These are phyloP conservation scores for Mongoloraphidia duomilia DNA, from an alignment of 2,888 invertebrate species.

Conservation along the genomic window DNA sequence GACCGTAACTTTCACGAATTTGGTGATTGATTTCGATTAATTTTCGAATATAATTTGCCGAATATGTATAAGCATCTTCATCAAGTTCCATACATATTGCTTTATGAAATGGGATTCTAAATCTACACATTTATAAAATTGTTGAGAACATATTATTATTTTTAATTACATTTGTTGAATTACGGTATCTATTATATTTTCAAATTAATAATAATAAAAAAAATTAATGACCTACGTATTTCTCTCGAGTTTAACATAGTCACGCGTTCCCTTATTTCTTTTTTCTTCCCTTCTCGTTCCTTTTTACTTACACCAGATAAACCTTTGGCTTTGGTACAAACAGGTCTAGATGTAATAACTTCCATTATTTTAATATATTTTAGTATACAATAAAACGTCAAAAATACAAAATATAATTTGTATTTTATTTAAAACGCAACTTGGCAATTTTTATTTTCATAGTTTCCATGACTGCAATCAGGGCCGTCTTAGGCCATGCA, in stretches of 20 bases:
- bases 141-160: no score
- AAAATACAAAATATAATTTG: background rate
- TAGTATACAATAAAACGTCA: background rate
- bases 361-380: background rate
- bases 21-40: slow-evolving; percentile 40
- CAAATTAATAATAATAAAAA: background rate
- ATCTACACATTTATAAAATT: slow-evolving; percentile 23
- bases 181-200: background rate
- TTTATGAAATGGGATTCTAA: slow-evolving; percentile 35
- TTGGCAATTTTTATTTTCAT: no score
- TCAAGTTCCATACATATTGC: slow-evolving; percentile 38
- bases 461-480: no score
- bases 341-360: background rate
- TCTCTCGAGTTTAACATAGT: background rate
- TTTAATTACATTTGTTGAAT: background rate
- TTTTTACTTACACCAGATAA: background rate
- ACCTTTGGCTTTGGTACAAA: background rate
- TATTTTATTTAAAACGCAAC: background rate
- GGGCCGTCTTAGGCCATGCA: no score
- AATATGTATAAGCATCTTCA: slow-evolving; percentile 35
- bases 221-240: slow-evolving; percentile 2
- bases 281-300: slow-evolving; percentile 1
- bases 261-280: background rate
- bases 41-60: slow-evolving; percentile 36
- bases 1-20: slow-evolving; percentile 33